These are phyloP conservation scores for Triops cancriformis DNA, from an alignment of 1,140 invertebrate species.

Conservation along the genomic window DNA sequence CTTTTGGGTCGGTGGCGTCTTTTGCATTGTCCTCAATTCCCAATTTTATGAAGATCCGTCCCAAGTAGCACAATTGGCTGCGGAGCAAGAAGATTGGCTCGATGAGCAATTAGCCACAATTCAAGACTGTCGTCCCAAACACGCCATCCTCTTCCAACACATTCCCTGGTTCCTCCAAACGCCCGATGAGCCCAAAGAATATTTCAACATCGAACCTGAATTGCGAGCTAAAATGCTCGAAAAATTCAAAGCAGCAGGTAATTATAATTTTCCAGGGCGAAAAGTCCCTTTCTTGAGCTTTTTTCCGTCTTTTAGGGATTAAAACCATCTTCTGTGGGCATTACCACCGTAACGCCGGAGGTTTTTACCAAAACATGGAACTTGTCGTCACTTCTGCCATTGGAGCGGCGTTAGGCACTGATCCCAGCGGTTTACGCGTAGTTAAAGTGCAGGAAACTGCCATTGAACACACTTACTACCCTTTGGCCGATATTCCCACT, in stretches of 20 bases:
- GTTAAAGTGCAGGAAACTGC: constrained; percentile 39
- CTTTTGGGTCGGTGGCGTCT: constrained; percentile 47
- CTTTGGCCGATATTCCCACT: constrained; percentile 30
- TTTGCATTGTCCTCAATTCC: constrained; percentile 48
- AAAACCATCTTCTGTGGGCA: constrained; percentile 49
- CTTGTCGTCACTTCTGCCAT: constrained; percentile 47
- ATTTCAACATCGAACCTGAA: constrained; percentile 42
- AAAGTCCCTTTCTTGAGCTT: neutral
- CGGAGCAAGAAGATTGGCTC: constrained; percentile 44
- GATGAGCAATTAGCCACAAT: constrained; percentile 35
- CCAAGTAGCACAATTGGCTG: constrained; percentile 36
- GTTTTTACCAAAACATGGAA: constrained; percentile 42
- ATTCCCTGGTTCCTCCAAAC: constrained; percentile 46
- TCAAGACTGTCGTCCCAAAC: constrained; percentile 32
- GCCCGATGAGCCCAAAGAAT: constrained; percentile 40
- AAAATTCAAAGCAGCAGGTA: constrained; percentile 42
- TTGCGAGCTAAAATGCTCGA: constrained; percentile 40
- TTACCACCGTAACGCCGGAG: constrained; percentile 48
- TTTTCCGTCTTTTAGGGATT: constrained; percentile 38
- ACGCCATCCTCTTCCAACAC: constrained; percentile 48
- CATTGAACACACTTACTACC: constrained; percentile 40
- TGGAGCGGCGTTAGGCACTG: constrained; percentile 43
- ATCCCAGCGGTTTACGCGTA: constrained; percentile 43
- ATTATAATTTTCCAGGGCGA: constrained; percentile 17
- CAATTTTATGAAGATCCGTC: constrained; percentile 42